A percentile compares a stretch with the other conserved stretches of the same genome.
These are phyloP conservation scores for Macroglossus sobrinus DNA, from an alignment of 2,113 vertebrate species.

Conservation along the genomic window DNA sequence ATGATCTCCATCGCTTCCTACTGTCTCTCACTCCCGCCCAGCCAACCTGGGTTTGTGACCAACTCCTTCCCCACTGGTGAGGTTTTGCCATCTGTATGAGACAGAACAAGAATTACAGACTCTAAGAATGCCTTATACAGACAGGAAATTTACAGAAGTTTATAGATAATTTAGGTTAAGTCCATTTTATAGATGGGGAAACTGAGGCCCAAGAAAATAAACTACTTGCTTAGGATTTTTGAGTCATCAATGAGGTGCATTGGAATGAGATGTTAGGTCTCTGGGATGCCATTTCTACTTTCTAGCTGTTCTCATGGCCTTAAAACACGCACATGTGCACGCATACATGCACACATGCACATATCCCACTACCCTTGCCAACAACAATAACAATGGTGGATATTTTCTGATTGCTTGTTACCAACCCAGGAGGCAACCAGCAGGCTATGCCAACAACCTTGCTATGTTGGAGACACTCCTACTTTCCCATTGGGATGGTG, in stretches of 20 bases:
- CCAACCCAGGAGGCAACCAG: not conserved
- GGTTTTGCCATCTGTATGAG: too few relatives aligned
- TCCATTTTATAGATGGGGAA: not conserved
- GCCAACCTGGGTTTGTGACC: not conserved
- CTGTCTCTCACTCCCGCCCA: not conserved
- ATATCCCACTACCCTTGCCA: too few relatives aligned
- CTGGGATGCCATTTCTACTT: not conserved
- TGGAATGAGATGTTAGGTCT: not conserved
- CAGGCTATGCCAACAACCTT: accelerated
- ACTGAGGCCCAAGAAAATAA: not conserved
- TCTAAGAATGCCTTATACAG: not conserved
- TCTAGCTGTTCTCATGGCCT: not conserved
- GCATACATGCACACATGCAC: not conserved
- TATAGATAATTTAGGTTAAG: not conserved
- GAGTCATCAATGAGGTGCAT: not conserved
- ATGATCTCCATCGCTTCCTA: not conserved
- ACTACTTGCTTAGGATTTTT: not conserved
- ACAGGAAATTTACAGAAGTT: not conserved
- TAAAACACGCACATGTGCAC: not conserved
- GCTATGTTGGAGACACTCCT: not conserved
- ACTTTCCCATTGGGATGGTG: accelerated
- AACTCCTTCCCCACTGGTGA: not conserved
- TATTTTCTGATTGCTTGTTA: not conserved
- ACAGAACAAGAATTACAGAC: not conserved
- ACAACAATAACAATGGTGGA: accelerated